Evolutionary conservation across 2,888 invertebrate genomes (phyloP).

Genomic region (Apamea crenata): DNA sequence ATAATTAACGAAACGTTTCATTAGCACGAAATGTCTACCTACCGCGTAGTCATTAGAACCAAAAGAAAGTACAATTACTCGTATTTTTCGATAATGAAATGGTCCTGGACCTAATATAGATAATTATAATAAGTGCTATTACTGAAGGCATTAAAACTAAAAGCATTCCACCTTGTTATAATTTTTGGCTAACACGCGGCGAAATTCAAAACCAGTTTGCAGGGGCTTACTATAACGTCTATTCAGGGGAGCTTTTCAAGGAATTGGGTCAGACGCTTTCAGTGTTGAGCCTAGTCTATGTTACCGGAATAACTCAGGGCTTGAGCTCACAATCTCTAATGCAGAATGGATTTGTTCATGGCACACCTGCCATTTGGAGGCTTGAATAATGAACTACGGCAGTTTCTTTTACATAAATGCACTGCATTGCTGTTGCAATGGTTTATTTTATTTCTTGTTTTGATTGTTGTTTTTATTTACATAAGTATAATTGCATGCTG

Average conservation of each 20-base stretch:
- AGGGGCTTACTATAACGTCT: conserved; percentile 3
- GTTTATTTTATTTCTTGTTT: too few species aligned
- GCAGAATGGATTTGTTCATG: conserved; percentile 23
- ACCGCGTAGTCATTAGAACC: conserved; percentile 24
- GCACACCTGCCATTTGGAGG: conserved; percentile 8
- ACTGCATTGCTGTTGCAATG: too few species aligned
- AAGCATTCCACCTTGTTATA: conserved; percentile 26
- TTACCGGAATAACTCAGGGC: conserved; percentile 41
- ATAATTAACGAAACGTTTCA: conserved; percentile 52
- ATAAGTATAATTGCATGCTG: too few species aligned
- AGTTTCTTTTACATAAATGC: neutral
- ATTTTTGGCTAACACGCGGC: conserved; percentile 24
- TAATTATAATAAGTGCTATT: conserved; percentile 13
- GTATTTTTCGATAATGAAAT: conserved; percentile 45
- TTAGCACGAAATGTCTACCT: conserved; percentile 61
- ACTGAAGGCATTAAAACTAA: conserved; percentile 1
- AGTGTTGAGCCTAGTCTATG: conserved; percentile 43
- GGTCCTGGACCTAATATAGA: conserved; percentile 18
- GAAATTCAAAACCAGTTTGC: conserved; percentile 35
- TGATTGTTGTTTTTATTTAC: too few species aligned
- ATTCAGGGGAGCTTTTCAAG: conserved; percentile 43
- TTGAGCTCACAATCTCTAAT: conserved; percentile 33
- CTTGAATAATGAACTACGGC: conserved; percentile 13
- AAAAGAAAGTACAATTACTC: conserved; percentile 44
- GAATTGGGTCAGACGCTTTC: conserved; percentile 46